phyloP scores from a whole-genome alignment of 1,140 invertebrate species.

The Hormaphis cornu region DNA sequence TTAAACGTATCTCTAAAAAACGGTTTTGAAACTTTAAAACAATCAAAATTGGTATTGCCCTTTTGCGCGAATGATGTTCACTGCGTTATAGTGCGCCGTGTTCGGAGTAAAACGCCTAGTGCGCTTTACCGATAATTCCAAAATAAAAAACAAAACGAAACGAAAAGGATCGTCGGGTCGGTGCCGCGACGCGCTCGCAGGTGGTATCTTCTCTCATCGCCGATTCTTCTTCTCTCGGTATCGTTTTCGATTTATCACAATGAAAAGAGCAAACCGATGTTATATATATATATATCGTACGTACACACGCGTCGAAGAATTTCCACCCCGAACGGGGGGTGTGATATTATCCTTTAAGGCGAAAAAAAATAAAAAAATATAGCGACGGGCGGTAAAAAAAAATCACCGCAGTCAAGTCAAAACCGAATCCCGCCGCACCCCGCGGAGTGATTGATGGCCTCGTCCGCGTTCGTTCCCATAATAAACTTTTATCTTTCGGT shows the following conservation, averaged over 20 bases:
- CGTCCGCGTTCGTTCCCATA: background rate
- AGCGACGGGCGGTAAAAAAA: slow-evolving; percentile 1
- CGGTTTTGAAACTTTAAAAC: no score
- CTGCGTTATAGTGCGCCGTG: no score
- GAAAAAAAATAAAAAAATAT: background rate
- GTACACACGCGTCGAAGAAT: background rate
- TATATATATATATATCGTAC: no score
- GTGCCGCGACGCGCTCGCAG: background rate
- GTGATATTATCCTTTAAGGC: background rate
- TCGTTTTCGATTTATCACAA: slow-evolving; percentile 28
- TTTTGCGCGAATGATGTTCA: no score
- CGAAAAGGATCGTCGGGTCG: no score
- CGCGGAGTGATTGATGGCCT: slow-evolving; percentile 17
- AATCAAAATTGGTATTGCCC: no score
- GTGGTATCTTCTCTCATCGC: background rate
- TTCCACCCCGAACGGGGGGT: background rate
- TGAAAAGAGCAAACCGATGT: slow-evolving; percentile 17
- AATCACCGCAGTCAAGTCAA: slow-evolving; percentile 22
- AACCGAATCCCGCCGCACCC: background rate
- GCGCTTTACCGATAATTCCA: no score
- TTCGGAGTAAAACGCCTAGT: no score
- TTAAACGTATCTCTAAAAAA: no score
- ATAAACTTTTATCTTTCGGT: slow-evolving; percentile 26
- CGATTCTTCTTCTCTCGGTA: background rate
- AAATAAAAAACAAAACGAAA: no score